phyloP scores from a whole-genome alignment of 2,797 vertebrate genomes.

The Cuculus canorus region DNA sequence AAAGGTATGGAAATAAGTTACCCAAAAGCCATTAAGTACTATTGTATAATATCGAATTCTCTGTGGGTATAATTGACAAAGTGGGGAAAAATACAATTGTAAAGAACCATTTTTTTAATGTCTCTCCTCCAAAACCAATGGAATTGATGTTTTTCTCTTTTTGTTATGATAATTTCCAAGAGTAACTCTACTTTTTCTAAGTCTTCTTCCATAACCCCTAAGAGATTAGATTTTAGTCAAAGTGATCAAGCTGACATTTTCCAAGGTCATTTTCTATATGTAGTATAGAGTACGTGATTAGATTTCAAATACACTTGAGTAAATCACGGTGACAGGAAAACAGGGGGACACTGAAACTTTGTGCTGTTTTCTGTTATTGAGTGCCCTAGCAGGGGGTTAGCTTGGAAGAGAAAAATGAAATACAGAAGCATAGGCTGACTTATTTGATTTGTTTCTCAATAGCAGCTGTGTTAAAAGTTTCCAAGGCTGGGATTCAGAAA shows the following conservation, averaged over 20 bases:
- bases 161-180: conserved; percentile 68
- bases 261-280: conserved; percentile 76
- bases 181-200: conserved; percentile 53
- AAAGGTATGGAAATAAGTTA: conserved; percentile 65
- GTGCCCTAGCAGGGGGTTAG: conserved; percentile 71
- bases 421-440: conserved; percentile 52
- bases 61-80: conserved; percentile 64
- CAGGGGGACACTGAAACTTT: conserved; percentile 66
- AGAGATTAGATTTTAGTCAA: conserved; percentile 72
- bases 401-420: conserved; percentile 49
- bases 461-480: conserved; percentile 75
- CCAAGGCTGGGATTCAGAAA: conserved; percentile 34
- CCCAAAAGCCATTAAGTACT: conserved; percentile 61
- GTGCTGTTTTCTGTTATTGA: conserved; percentile 73
- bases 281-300: conserved; percentile 63
- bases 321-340: conserved; percentile 68
- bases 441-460: conserved; percentile 72
- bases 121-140: conserved; percentile 46
- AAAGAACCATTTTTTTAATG: conserved; percentile 40
- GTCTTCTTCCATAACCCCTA: conserved; percentile 56
- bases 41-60: conserved; percentile 65
- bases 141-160: conserved; percentile 54
- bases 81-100: conserved; percentile 38
- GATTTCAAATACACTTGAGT: conserved; percentile 66
- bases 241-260: conserved; percentile 73